Conservation (phyloP, 2,888 invertebrate species). For the Zele albiditarsus region DNA sequence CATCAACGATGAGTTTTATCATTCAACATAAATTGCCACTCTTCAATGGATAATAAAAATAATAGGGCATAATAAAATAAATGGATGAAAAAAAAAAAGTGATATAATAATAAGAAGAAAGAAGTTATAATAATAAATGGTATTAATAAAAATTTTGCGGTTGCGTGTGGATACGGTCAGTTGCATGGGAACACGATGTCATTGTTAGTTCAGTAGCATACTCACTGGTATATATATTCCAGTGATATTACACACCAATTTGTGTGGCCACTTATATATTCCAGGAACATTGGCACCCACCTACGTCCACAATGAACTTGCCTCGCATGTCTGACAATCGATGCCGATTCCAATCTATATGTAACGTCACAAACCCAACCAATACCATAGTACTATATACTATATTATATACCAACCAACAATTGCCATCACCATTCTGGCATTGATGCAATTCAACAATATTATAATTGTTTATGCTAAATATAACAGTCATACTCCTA, state of each 20-base stretch:
- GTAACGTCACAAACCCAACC: not conserved
- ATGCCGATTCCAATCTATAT: not conserved
- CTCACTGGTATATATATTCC: slow-evolving; percentile 3
- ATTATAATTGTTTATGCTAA: slow-evolving; percentile 1
- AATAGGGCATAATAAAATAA: not conserved
- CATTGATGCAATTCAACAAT: not conserved
- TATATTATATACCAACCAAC: not conserved
- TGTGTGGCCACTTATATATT: slow-evolving; percentile 16
- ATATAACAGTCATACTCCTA: not conserved
- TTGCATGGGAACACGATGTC: slow-evolving; percentile 42
- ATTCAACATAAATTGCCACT: slow-evolving; percentile 3
- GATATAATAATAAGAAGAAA: not conserved
- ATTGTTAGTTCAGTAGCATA: slow-evolving; percentile 6
- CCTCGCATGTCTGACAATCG: slow-evolving; percentile 1
- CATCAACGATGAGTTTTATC: slow-evolving; percentile 2
- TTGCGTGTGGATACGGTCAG: slow-evolving; percentile 46
- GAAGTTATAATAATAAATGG: slow-evolving; percentile 10
- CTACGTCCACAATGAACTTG: not conserved
- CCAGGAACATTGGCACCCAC: slow-evolving; percentile 14
- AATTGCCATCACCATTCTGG: not conserved
- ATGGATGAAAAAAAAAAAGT: not conserved
- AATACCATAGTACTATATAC: not conserved
- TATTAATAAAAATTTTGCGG: slow-evolving; percentile 36
- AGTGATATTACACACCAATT: slow-evolving; percentile 17
- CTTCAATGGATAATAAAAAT: not conserved